Percentiles rank a stretch among this genome's conserved stretches.
These are phyloP conservation scores for Triplophysa bombifrons DNA, from an alignment of 2,797 vertebrate genomes.

Conservation along the genomic window DNA sequence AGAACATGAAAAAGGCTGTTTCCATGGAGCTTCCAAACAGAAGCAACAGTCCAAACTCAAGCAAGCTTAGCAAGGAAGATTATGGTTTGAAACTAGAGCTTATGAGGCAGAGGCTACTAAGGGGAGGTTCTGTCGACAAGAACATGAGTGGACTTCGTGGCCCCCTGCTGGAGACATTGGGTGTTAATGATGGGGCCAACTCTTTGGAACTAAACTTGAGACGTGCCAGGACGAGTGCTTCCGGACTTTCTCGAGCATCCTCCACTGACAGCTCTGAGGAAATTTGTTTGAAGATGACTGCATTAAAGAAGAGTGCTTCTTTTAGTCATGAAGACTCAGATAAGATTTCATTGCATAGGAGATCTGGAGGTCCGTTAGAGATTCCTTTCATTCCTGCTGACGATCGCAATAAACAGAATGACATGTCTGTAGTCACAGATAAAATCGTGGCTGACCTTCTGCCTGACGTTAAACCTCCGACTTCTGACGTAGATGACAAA, in stretches of 20 bases:
- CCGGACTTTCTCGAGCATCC: conserved; percentile 75
- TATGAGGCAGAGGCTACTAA: conserved; percentile 89
- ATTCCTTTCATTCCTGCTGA: conserved; percentile 79
- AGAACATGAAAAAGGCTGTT: conserved; percentile 83
- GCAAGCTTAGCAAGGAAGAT: conserved; percentile 86
- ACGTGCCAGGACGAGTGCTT: conserved; percentile 67
- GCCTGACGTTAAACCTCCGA: conserved; percentile 60
- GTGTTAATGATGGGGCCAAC: conserved; percentile 75
- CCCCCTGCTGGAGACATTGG: conserved; percentile 91
- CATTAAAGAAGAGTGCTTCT: conserved; percentile 88
- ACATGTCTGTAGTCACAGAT: conserved; percentile 69
- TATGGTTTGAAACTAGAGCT: conserved; percentile 89
- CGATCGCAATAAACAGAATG: conserved; percentile 81
- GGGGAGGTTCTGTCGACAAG: conserved; percentile 80
- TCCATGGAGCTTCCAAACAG: conserved; percentile 82
- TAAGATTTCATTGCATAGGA: conserved; percentile 85
- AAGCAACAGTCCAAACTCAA: conserved; percentile 80
- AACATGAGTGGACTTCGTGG: conserved; percentile 94
- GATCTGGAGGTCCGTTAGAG: conserved; percentile 89
- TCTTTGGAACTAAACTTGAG: conserved; percentile 74
- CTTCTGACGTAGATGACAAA: conserved; percentile 60
- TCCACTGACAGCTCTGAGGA: conserved; percentile 82
- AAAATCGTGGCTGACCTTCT: conserved; percentile 62
- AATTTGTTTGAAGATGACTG: conserved; percentile 76
- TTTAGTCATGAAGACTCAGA: conserved; percentile 89